These are phyloP conservation scores for Coluber constrictor DNA, from an alignment of 2,797 vertebrate genomes.

Conservation along the genomic window DNA sequence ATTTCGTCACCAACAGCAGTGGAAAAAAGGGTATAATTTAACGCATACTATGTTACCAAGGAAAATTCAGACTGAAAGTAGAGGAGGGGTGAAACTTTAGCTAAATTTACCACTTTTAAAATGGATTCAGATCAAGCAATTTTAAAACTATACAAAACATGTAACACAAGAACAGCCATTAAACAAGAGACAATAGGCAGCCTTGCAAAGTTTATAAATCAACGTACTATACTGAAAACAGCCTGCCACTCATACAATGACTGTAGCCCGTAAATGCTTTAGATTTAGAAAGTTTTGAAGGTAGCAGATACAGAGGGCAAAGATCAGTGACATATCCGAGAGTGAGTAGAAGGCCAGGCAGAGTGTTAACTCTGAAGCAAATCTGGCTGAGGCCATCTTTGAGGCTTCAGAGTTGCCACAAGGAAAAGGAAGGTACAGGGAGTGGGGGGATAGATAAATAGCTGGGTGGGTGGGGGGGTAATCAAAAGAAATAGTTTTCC, in stretches of 20 bases:
- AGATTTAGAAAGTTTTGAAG: background rate
- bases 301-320: background rate
- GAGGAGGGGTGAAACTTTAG: background rate
- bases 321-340: background rate
- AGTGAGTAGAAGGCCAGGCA: background rate
- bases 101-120: background rate
- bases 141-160: background rate
- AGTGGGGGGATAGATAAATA: background rate
- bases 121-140: background rate
- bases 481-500: background rate
- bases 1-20: background rate
- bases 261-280: background rate
- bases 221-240: background rate
- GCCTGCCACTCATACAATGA: background rate
- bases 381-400: background rate
- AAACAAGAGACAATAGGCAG: background rate
- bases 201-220: background rate
- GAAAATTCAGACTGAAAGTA: constrained; percentile 2
- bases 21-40: background rate
- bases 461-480: background rate
- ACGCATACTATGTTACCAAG: background rate
- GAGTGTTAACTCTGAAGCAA: background rate
- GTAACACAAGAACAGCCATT: background rate
- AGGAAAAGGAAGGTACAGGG: background rate
- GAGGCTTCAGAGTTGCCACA: background rate